Percentiles rank a stretch among this genome's conserved stretches.
Conservation (phyloP, 2,113 vertebrate genomes). For the Sinocyclocheilus anshuiensis region DNA sequence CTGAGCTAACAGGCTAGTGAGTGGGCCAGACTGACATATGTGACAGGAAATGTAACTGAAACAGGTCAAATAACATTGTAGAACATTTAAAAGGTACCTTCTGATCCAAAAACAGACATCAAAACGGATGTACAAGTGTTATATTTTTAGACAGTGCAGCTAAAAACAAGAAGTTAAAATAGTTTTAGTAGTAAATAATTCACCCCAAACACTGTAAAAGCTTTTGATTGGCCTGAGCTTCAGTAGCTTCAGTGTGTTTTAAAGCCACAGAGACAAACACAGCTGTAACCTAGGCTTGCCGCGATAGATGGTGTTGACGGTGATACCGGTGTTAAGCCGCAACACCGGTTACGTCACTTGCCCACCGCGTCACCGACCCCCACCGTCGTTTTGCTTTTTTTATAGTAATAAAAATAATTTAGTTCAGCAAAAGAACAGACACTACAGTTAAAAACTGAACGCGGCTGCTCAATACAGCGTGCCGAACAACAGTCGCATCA, state of each 20-base stretch:
- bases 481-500: too few relatives aligned
- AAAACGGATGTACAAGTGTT: background rate
- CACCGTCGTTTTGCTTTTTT: too few relatives aligned
- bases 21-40: background rate
- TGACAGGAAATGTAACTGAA: background rate
- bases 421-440: too few relatives aligned
- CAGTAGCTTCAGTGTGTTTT: background rate
- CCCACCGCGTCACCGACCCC: too few relatives aligned
- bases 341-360: too few relatives aligned
- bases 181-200: background rate
- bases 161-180: conserved; percentile 5
- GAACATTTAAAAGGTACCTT: background rate
- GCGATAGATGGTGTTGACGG: too few relatives aligned
- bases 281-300: background rate
- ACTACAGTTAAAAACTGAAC: too few relatives aligned
- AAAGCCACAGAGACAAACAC: background rate
- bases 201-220: too few relatives aligned
- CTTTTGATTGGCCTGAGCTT: background rate
- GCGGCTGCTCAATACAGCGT: too few relatives aligned
- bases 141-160: background rate
- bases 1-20: background rate
- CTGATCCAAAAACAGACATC: background rate
- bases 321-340: too few relatives aligned
- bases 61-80: background rate
- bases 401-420: too few relatives aligned